These are phyloP conservation scores for Ichneumoninae sp. DNA, from an alignment of 2,888 invertebrate species.

Conservation along the genomic window DNA sequence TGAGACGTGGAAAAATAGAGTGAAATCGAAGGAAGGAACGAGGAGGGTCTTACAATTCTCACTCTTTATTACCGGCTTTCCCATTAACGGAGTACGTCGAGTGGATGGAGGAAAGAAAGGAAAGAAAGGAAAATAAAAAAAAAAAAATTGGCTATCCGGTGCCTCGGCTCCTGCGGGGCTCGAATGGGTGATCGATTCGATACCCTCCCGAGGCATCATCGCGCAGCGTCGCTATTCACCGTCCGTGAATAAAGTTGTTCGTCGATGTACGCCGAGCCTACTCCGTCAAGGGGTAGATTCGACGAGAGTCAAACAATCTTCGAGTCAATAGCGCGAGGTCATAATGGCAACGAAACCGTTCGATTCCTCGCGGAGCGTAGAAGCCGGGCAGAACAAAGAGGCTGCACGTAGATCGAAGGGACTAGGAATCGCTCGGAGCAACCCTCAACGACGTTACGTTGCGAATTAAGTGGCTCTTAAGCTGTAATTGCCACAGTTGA, in stretches of 20 bases:
- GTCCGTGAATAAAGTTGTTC: not conserved
- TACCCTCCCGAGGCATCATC: conserved; percentile 28
- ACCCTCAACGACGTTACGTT: conserved; percentile 58
- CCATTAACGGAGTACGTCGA: conserved; percentile 59
- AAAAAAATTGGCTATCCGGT: conserved; percentile 28
- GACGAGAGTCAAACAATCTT: conserved; percentile 44
- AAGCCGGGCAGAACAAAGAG: not conserved
- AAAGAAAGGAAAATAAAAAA: not conserved
- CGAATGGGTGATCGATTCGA: conserved; percentile 44
- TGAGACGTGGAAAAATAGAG: conserved; percentile 13
- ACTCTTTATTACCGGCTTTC: conserved; percentile 66
- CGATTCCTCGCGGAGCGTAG: conserved; percentile 25
- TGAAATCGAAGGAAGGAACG: not conserved
- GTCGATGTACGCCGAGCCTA: not conserved
- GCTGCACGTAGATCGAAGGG: not conserved
- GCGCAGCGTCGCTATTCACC: not conserved
- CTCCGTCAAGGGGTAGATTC: not conserved
- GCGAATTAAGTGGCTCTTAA: conserved; percentile 69
- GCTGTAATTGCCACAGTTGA: conserved; percentile 56
- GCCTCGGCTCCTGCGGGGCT: conserved; percentile 44
- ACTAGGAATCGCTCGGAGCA: conserved; percentile 31
- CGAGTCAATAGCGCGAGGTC: conserved; percentile 21
- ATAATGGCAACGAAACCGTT: conserved; percentile 52
- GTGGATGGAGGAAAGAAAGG: conserved; percentile 33
- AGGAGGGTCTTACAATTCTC: conserved; percentile 49